A percentile compares a stretch with the other conserved stretches of the same genome.
Evolutionary conservation across 1,140 invertebrate species (phyloP).

Genomic region (Ruditapes philippinarum): DNA sequence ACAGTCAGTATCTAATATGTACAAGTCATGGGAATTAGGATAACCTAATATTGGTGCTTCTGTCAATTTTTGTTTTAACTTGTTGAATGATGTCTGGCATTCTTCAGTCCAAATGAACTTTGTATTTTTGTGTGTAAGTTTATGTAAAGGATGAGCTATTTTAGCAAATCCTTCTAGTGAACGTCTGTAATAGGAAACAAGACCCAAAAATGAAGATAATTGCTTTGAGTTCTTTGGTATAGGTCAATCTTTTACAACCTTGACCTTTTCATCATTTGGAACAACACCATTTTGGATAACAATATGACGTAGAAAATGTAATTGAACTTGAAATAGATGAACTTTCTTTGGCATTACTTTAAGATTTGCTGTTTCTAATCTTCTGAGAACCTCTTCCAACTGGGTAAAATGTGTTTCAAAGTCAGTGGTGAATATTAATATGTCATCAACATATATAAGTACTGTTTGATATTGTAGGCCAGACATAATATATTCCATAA

Average conservation of each 20-base stretch:
- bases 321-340: constrained; percentile 8
- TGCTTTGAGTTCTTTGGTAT: constrained; percentile 29
- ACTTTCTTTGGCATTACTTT: constrained; percentile 64
- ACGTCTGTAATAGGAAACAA: neutral
- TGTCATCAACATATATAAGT: constrained; percentile 72
- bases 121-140: too few relatives aligned
- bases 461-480: constrained; percentile 67
- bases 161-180: neutral
- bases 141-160: too few relatives aligned
- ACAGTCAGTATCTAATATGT: too few relatives aligned
- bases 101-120: too few relatives aligned
- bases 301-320: constrained; percentile 74
- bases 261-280: constrained; percentile 85
- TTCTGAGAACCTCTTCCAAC: constrained; percentile 3
- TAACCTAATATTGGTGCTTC: neutral
- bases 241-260: constrained; percentile 78
- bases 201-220: neutral
- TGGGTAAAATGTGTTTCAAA: constrained; percentile 40
- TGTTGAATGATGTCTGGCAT: too few relatives aligned
- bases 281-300: constrained; percentile 80
- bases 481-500: too few relatives aligned
- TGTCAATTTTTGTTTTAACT: neutral
- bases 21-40: neutral
- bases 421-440: constrained; percentile 42
- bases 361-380: constrained; percentile 19